Evolutionary conservation across 2,888 invertebrate species (phyloP), one percentile per base, ranked within the genome.

Genomic region (Phortica okadai): DNA sequence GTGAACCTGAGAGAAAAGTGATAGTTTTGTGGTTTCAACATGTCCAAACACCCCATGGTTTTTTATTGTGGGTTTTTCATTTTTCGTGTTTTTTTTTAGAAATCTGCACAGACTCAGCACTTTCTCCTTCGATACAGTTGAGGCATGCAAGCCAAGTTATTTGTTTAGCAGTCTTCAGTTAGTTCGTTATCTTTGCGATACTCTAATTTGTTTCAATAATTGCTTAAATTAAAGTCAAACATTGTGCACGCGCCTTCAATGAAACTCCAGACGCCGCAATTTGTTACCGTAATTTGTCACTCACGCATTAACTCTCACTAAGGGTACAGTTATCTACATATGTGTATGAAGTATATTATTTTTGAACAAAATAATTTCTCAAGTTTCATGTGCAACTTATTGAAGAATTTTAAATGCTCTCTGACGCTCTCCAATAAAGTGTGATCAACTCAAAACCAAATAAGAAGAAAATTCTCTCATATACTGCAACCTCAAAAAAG

Each of bases 221-320:
- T 87, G 82, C 72, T 79, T 81, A 87, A 86, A 81, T 81, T 82
- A 75, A 80, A 74, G 75, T 80, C 66, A 82, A n/a, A 73, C 59
- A 62, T 33, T 8, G 59, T 64, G 76, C 85, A 82, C 82, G 82
- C 77, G 76, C 76, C 69, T 62, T 33, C 54, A n/a, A 21, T 11
- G 42, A 72, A 73, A 74, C 21, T 66, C 64, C 62, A 44, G 25
- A 25, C 14, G 44, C 11, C 62, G 42, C 75, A 75, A 77, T 76
- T 74, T 69, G 58, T 76, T 56, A 70, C 42, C 75, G 74, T 85
- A 88, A 88, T 88, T 81, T 83, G 87, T 79, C 77, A 87, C 80
- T 89, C 87, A 88, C 87, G 89, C 82, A 69, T 79, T 14, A 79
- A 81, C 79, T 81, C 84, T 82, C 82, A 79, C 83, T 81, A n/a